Base-by-base conservation (phyloP, 2,113 vertebrate genomes). In the Myotis yumanensis region DNA sequence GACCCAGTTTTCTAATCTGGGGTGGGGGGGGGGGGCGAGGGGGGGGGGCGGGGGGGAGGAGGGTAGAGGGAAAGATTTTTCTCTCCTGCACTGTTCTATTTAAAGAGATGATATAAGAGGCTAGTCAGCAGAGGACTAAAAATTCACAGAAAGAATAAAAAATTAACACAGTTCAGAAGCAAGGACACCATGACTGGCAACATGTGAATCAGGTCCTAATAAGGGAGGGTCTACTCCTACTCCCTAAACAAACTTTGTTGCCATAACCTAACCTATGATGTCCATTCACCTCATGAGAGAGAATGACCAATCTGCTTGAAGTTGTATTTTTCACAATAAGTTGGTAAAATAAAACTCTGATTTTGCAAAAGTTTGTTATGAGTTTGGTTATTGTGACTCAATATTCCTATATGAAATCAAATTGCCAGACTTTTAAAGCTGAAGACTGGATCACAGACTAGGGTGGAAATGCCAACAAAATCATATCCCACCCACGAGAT, bases 241-340 rank as follows among this genome's bases (percentile, higher is more conserved):
- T 81, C 71, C 48, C 2, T 40, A 82, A 85, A 52, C 17, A 66
- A 72, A 46, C 3, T 6, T 57, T 62, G 54, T 73, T 51, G 11
- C 51, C 17, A n/a, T 72, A 82, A 77, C 5, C 52, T 71, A 72
- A 7, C 10, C 94, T 83, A 14, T 72, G 11, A 71, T 35, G 23
- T 66, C 40, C 91, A 3, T 72, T 85, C 51, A 73, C 25, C n/a
- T 68, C 3, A 18, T 91, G 75, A 11, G 20, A 86, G 6, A 86
- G 10, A 92, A 92, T 69, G 20, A 32, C 46, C 14, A 85, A 89
- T 51, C 23, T 80, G 17, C 32, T 35, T 86, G 32, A 86, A 79
- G 40, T 32, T 72, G 28, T 83, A 80, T 48, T 91, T 95, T 95
- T 73, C 25, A 90, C 17, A 86, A 4, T 25, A 90, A 72, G 30